These are phyloP conservation scores for Fulmarus glacialis DNA, from an alignment of 2,113 vertebrate genomes.

Conservation along the genomic window DNA sequence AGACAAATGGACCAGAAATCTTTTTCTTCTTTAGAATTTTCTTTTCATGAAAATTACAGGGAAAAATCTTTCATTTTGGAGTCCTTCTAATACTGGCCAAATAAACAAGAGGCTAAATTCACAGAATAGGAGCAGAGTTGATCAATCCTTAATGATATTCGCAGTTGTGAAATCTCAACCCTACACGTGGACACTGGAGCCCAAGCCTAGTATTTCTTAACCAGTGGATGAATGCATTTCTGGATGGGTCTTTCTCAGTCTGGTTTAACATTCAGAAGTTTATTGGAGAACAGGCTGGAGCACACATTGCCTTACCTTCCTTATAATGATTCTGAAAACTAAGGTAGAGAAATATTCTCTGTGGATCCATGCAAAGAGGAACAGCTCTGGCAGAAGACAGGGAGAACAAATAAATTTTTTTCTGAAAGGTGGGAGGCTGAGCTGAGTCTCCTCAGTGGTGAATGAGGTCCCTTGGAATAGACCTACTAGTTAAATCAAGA, in stretches of 20 bases:
- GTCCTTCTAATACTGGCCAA: background rate
- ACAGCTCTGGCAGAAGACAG: background rate
- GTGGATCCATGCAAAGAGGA: background rate
- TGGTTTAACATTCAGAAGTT: background rate
- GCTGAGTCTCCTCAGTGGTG: background rate
- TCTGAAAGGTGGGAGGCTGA: background rate
- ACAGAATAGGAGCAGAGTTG: background rate
- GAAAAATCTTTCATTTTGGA: background rate
- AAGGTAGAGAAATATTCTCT: background rate
- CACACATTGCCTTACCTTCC: background rate
- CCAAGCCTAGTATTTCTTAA: background rate
- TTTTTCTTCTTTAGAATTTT: background rate
- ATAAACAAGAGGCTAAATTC: background rate
- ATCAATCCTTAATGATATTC: background rate
- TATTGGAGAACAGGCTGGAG: background rate
- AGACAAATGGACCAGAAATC: background rate
- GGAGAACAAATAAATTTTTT: background rate
- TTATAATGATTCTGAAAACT: background rate
- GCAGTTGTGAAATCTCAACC: background rate
- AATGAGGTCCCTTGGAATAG: background rate
- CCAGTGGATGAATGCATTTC: background rate
- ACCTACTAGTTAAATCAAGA: background rate
- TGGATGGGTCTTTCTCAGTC: background rate
- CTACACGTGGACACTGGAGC: background rate
- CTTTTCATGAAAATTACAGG: background rate